These are phyloP conservation scores for Catharus fuscescens DNA, from an alignment of 2,113 vertebrate species.

Conservation along the genomic window DNA sequence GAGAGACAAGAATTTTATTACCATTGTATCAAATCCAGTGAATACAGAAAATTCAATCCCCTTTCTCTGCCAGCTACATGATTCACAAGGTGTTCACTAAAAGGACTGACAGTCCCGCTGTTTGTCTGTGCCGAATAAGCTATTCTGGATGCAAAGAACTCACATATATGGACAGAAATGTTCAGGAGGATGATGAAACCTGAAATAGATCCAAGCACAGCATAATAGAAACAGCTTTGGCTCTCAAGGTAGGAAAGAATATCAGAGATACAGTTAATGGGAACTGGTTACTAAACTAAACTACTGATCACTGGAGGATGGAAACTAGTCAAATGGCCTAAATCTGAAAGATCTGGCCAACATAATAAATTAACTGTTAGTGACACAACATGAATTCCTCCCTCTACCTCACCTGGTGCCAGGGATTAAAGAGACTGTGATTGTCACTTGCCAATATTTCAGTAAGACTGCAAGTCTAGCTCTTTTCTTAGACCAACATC, in stretches of 20 bases:
- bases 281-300: neutral
- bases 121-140: neutral
- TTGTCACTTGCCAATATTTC: neutral
- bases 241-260: slow-evolving; percentile 24
- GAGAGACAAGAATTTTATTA: slow-evolving; percentile 35
- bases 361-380: neutral
- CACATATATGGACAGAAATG: slow-evolving; percentile 8
- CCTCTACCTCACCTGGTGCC: neutral
- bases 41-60: neutral
- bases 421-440: neutral
- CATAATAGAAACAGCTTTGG: slow-evolving; percentile 15
- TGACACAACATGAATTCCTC: neutral
- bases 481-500: neutral
- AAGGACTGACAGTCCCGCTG: neutral
- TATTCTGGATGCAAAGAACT: neutral
- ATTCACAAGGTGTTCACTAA: slow-evolving; percentile 50
- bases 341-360: neutral
- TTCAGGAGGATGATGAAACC: slow-evolving; percentile 29
- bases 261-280: neutral
- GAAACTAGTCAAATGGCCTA: neutral
- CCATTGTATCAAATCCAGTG: slow-evolving; percentile 35
- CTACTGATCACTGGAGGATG: neutral
- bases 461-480: neutral
- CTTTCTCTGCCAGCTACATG: slow-evolving; percentile 27
- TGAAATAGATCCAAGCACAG: neutral